These are phyloP conservation scores for Platysteira castanea DNA, from an alignment of 2,113 vertebrate species.

Conservation along the genomic window DNA sequence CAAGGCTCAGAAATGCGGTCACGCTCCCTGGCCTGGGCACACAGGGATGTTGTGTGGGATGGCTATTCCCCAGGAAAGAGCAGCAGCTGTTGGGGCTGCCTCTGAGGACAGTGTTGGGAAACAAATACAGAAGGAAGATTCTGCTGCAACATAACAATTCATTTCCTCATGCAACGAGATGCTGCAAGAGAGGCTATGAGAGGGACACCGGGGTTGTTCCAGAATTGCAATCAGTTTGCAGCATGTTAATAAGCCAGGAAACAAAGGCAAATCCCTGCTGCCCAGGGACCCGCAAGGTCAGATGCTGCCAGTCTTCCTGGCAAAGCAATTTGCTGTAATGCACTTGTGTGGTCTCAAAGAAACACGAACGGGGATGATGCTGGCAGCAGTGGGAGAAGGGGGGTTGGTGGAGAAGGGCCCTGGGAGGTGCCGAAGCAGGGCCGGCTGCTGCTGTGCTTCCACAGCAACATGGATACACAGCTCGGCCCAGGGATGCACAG, in stretches of 20 bases:
- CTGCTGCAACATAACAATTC: background rate
- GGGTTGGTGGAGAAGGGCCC: background rate
- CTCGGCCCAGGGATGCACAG: rapidly evolving
- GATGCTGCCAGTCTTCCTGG: background rate
- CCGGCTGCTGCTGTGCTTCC: rapidly evolving
- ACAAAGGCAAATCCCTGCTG: background rate
- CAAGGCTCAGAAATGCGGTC: background rate
- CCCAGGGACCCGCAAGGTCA: rapidly evolving
- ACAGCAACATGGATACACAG: rapidly evolving
- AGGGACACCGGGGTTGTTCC: background rate
- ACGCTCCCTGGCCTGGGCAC: background rate
- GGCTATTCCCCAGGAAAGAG: background rate
- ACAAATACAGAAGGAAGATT: background rate
- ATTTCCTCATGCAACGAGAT: rapidly evolving
- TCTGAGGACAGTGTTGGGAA: background rate
- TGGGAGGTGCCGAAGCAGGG: rapidly evolving
- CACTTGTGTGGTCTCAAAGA: background rate
- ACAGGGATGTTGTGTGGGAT: background rate
- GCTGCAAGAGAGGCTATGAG: background rate
- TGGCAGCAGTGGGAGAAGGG: background rate
- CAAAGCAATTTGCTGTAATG: background rate
- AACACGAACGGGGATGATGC: background rate
- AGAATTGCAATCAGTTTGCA: background rate
- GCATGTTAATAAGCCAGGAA: background rate
- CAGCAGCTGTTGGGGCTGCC: background rate